Evolutionary conservation across 2,113 vertebrate genomes (phyloP), one percentile per base, ranked within the genome.

Genomic region (Arenaria interpres): DNA sequence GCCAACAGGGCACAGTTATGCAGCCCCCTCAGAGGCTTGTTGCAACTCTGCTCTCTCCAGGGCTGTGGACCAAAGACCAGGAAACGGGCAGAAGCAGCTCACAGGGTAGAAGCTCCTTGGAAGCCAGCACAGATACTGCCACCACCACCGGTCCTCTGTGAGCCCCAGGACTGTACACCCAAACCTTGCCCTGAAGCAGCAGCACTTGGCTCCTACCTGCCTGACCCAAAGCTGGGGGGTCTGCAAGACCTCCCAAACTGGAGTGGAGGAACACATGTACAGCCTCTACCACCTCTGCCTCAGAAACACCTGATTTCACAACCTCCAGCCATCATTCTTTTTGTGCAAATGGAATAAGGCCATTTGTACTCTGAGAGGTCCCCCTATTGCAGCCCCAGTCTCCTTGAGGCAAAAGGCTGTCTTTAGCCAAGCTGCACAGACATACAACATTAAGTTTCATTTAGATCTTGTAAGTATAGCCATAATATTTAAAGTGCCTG

Each of bases 251-350:
- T 46, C 41, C 81, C 85, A 77, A 3, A 56, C 20, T 15, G 35
- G 12, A 85, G 33, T 1, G 0, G 5, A 18, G 27, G 5, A 32
- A 87, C 84, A 46, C 5, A 11, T 18, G 14, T 4, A 54, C 8
- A 59, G 3, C 27, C 43, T 83, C 50, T 74, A 14, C 25, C 50
- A 23, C 22, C 17, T 32, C 13, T 12, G 39, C 17, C 80, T 87
- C 64, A 75, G 43, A 69, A 69, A 69, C n/a, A 76, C 14, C 19
- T 4, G 7, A 59, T 33, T 39, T 9, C 6, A 7, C 66, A 75
- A 72, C 23, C 51, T 64, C 66, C 51, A 59, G 46, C 12, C n/a
- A 57, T 57, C 9, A 25, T 41, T 59, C 41, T 56, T 30, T 50
- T 46, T 12, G 12, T 43, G 45, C 5, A 1, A 94, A 85, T 1